Evolutionary conservation across 2,113 vertebrate species (phyloP).

Genomic region (Corythaixoides concolor): DNA sequence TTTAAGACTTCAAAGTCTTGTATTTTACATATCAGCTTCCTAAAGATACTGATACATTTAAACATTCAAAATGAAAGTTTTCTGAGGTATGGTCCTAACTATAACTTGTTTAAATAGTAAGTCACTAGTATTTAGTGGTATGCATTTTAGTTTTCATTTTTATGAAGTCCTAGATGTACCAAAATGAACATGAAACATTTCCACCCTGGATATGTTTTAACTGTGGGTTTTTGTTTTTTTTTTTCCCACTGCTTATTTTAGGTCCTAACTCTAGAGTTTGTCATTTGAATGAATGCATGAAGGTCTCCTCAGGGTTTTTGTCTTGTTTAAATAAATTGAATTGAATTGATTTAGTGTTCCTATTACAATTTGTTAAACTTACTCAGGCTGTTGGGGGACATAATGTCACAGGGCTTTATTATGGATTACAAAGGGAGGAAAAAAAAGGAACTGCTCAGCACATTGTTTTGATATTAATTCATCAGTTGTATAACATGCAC

Average conservation of each 20-base stretch:
- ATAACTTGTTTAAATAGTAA: background rate
- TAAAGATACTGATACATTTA: background rate
- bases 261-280: background rate
- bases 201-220: background rate
- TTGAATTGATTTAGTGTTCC: constrained; percentile 32
- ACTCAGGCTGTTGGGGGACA: background rate
- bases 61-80: background rate
- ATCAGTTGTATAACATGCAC: background rate
- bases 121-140: background rate
- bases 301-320: background rate
- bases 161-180: background rate
- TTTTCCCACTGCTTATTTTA: background rate
- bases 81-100: background rate
- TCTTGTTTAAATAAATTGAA: constrained; percentile 46
- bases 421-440: background rate
- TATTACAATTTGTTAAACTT: constrained; percentile 30
- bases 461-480: background rate
- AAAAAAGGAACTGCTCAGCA: background rate
- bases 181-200: background rate
- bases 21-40: background rate
- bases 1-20: background rate
- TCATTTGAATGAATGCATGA: constrained; percentile 1
- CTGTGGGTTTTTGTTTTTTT: background rate
- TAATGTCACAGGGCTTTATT: background rate
- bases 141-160: background rate